Conservation (phyloP, 2,888 invertebrate genomes). For the Falcaria lacertinaria region DNA sequence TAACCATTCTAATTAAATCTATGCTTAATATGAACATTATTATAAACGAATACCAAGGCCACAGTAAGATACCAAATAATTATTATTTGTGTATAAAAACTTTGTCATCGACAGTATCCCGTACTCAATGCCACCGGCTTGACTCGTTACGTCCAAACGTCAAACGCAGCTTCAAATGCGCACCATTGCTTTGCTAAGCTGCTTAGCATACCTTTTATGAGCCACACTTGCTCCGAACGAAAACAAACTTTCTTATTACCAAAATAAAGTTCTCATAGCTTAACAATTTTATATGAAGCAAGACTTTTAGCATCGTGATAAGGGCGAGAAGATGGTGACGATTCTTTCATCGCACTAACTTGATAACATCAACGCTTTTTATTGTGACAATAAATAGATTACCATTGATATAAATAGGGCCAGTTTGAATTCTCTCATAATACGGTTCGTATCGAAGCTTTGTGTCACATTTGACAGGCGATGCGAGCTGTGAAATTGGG, state of each 20-base stretch:
- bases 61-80: conserved; percentile 3
- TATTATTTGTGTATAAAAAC: no score
- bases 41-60: not conserved
- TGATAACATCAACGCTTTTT: conserved; percentile 77
- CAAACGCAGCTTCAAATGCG: conserved; percentile 60
- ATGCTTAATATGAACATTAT: conserved; percentile 34
- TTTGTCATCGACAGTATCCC: conserved; percentile 38
- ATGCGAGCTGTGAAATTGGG: conserved; percentile 77
- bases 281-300: conserved; percentile 18
- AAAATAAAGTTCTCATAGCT: conserved; percentile 23
- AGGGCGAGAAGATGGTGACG: conserved; percentile 66
- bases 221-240: conserved; percentile 17
- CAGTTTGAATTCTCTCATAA: conserved; percentile 69
- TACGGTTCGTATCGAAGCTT: conserved; percentile 72
- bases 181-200: conserved; percentile 66
- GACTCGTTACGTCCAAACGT: conserved; percentile 61
- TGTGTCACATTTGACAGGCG: conserved; percentile 75
- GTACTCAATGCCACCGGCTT: conserved; percentile 41
- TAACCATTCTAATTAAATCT: conserved; percentile 62
- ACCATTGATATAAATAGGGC: conserved; percentile 76
- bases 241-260: conserved; percentile 31
- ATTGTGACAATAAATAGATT: conserved; percentile 78
- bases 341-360: conserved; percentile 69
- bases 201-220: conserved; percentile 60
- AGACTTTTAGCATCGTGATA: conserved; percentile 75